Conservation (phyloP, 2,113 vertebrate genomes). For the Micromys minutus region DNA sequence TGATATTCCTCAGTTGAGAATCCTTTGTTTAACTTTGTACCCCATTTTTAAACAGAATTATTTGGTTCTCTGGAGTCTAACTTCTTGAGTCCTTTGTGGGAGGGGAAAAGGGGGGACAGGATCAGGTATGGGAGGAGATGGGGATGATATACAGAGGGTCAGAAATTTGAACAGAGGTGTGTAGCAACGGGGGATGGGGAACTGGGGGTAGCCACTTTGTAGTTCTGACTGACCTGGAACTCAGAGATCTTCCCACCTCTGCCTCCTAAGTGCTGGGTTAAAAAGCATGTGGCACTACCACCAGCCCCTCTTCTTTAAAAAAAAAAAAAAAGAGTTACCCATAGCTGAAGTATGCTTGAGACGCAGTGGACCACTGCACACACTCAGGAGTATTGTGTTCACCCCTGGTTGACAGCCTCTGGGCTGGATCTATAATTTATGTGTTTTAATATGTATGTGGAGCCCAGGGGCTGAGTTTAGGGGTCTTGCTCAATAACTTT, state of each 20-base stretch:
- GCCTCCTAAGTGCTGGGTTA: background rate
- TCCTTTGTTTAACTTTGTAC: too few relatives aligned
- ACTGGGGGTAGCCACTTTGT: too few relatives aligned
- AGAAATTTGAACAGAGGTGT: too few relatives aligned
- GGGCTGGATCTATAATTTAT: background rate
- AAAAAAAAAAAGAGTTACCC: background rate
- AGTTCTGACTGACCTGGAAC: background rate
- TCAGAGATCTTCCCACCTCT: background rate
- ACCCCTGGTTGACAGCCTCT: background rate
- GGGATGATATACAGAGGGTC: too few relatives aligned
- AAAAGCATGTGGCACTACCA: background rate
- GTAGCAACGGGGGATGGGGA: too few relatives aligned
- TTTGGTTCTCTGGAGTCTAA: too few relatives aligned
- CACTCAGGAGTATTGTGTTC: background rate
- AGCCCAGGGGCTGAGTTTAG: too few relatives aligned
- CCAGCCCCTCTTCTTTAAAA: background rate
- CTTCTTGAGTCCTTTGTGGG: too few relatives aligned
- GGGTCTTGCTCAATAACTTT: background rate
- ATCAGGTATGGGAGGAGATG: too few relatives aligned
- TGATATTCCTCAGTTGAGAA: too few relatives aligned
- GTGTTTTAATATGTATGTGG: background rate
- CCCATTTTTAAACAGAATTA: too few relatives aligned
- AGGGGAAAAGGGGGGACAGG: too few relatives aligned
- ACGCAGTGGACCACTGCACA: background rate
- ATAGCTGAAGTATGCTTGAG: background rate